phyloP scores from a whole-genome alignment of 2,888 invertebrate species.

The Leptodirus hochenwartii region DNA sequence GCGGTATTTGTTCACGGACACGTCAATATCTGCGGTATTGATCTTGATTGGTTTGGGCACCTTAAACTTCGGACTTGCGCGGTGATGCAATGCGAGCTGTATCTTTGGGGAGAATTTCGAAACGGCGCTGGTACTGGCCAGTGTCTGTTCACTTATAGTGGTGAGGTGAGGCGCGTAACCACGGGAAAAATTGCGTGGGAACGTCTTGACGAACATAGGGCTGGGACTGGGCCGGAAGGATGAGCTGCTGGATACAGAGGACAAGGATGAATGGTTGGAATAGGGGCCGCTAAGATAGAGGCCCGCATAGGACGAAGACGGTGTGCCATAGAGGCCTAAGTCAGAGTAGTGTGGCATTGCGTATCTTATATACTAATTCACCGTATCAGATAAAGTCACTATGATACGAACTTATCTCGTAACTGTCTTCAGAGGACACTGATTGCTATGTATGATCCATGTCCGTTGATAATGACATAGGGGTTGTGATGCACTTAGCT shows the following conservation, averaged over 20 bases:
- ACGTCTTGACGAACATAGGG: conserved; percentile 16
- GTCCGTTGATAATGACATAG: too few relatives aligned
- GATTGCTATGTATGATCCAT: too few relatives aligned
- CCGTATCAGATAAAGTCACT: too few relatives aligned
- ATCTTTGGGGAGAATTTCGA: conserved; percentile 34
- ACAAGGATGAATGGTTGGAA: conserved; percentile 30
- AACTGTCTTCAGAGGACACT: too few relatives aligned
- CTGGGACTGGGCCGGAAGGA: too few relatives aligned
- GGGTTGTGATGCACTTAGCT: too few relatives aligned
- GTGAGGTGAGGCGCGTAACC: conserved; percentile 56
- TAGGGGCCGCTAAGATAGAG: conserved; percentile 33
- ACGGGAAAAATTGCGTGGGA: conserved; percentile 21
- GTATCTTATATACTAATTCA: too few relatives aligned
- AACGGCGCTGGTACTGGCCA: conserved; percentile 28
- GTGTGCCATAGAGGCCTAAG: conserved; percentile 33
- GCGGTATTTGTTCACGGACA: conserved; percentile 46
- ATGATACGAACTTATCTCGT: too few relatives aligned
- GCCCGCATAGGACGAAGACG: conserved; percentile 30
- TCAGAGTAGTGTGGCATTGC: conserved; percentile 52
- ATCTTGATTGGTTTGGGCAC: conserved; percentile 50
- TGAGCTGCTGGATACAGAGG: conserved; percentile 20
- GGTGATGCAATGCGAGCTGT: conserved; percentile 27
- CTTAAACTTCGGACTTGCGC: conserved; percentile 27
- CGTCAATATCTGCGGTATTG: conserved; percentile 74
- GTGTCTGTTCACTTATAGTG: conserved; percentile 49